phyloP scores from a whole-genome alignment of 2,797 vertebrate species.

The Ctenopoma multispine region DNA sequence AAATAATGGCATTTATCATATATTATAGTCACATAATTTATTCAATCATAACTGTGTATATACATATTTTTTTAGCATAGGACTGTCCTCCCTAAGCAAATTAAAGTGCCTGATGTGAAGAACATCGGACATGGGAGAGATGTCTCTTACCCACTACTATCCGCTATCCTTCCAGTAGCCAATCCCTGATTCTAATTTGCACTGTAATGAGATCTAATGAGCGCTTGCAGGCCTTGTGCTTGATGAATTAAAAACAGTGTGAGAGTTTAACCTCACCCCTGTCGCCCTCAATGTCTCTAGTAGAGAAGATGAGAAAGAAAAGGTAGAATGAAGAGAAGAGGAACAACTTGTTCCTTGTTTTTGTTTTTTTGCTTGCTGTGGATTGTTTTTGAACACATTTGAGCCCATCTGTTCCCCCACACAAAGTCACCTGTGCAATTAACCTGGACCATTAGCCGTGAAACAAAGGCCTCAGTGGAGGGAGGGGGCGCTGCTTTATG shows the following conservation, averaged over 20 bases:
- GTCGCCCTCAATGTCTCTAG: conserved; percentile 45
- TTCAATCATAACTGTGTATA: conserved; percentile 29
- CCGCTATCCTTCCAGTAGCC: conserved; percentile 49
- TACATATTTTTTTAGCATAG: conserved; percentile 5
- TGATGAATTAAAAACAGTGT: conserved; percentile 72
- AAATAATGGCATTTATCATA: conserved; percentile 23
- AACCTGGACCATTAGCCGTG: conserved; percentile 81
- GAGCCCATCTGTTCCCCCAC: conserved; percentile 82
- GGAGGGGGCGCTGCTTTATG: conserved; percentile 62
- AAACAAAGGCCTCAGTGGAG: conserved; percentile 77
- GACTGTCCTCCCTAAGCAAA: conserved; percentile 22
- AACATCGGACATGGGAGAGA: conserved; percentile 40
- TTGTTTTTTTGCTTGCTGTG: conserved; percentile 41
- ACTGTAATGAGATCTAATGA: conserved; percentile 81
- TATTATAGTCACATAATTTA: conserved; percentile 20
- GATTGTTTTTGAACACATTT: conserved; percentile 84
- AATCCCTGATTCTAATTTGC: conserved; percentile 76
- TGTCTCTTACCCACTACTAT: conserved; percentile 49
- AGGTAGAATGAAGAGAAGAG: conserved; percentile 28
- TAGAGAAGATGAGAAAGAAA: conserved; percentile 52
- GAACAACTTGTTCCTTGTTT: conserved; percentile 32
- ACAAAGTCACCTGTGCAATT: conserved; percentile 87
- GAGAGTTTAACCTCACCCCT: conserved; percentile 66
- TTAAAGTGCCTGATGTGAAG: conserved; percentile 41
- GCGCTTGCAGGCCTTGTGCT: conserved; percentile 69